Evolutionary conservation across 2,797 vertebrate genomes (phyloP).

Genomic region (Huso huso): DNA sequence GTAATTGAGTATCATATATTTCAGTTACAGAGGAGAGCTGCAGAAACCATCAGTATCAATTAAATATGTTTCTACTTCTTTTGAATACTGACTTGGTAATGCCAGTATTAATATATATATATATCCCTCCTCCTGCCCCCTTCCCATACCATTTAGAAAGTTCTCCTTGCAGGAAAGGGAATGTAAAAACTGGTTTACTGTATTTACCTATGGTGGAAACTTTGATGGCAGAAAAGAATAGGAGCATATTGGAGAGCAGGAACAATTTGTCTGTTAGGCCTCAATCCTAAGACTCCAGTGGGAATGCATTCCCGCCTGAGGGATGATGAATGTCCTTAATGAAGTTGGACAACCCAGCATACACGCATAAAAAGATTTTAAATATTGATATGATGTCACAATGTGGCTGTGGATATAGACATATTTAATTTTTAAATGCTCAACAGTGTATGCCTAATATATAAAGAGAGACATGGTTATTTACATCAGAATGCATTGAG

Average conservation of each 20-base stretch:
- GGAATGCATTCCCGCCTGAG: conserved; percentile 73
- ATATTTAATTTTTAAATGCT: conserved; percentile 87
- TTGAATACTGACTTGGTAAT: too few relatives aligned
- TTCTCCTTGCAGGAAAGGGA: not conserved
- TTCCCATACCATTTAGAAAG: too few relatives aligned
- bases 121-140: too few relatives aligned
- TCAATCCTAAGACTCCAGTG: conserved; percentile 65
- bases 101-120: too few relatives aligned
- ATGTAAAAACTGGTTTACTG: not conserved
- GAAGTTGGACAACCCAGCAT: conserved; percentile 97
- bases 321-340: conserved; percentile 95
- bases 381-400: conserved; percentile 95
- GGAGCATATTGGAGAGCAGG: conserved; percentile 18
- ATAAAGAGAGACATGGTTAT: conserved; percentile 65
- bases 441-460: conserved; percentile 72
- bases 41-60: too few relatives aligned
- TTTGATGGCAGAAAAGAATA: conserved; percentile 14
- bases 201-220: not conserved
- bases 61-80: too few relatives aligned
- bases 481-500: conserved; percentile 63
- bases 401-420: conserved; percentile 81
- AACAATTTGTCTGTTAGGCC: conserved; percentile 59
- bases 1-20: too few relatives aligned
- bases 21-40: too few relatives aligned
- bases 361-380: conserved; percentile 96